Conservation (phyloP, 2,797 vertebrate genomes). For the Mormyrus proboscirostris region DNA sequence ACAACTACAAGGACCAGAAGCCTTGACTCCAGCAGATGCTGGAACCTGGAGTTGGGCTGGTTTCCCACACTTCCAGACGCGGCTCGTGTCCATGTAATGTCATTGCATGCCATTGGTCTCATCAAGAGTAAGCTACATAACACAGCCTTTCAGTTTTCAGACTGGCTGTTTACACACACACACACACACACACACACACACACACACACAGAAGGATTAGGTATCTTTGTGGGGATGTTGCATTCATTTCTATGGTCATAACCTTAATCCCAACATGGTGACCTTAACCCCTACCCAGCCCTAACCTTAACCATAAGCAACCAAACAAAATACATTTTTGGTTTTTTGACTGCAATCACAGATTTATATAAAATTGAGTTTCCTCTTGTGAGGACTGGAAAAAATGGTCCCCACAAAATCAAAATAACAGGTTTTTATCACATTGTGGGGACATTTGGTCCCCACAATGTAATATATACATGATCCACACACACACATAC, state of each 20-base stretch:
- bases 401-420: not conserved
- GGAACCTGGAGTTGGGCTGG: not conserved
- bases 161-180: not conserved
- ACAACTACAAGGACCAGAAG: not conserved
- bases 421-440: not conserved
- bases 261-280: not conserved
- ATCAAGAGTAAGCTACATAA: not conserved
- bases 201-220: not conserved
- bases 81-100: not conserved
- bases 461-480: not conserved
- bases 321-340: not conserved
- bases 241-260: not conserved
- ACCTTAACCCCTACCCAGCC: not conserved
- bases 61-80: not conserved
- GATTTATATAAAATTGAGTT: not conserved
- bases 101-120: not conserved
- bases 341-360: not conserved
- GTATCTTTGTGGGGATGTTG: not conserved
- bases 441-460: not conserved
- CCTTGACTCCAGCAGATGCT: not conserved
- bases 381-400: not conserved
- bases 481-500: not conserved
- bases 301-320: not conserved
- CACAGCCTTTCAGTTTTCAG: not conserved
- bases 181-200: not conserved